phyloP scores from a whole-genome alignment of 2,797 vertebrate species.

The Phoeniculus purpureus region DNA sequence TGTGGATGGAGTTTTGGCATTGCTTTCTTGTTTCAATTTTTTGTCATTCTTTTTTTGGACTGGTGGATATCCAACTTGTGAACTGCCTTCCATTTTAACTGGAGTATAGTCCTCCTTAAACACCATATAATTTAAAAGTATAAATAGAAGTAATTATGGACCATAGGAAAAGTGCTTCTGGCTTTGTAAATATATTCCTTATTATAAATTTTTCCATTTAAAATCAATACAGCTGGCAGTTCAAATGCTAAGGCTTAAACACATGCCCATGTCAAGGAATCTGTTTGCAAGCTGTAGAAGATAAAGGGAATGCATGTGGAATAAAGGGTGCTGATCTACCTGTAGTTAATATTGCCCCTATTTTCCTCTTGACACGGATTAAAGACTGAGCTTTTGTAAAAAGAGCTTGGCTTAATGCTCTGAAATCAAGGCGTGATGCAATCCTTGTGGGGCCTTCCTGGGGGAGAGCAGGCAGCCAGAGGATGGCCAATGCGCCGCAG shows the following conservation, averaged over 20 bases:
- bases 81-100: slow-evolving; percentile 45
- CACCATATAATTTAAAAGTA: slow-evolving; percentile 11
- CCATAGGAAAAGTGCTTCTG: neutral
- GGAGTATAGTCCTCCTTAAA: slow-evolving; percentile 7
- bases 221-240: neutral
- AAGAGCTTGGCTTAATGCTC: neutral
- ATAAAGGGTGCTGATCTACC: rapidly evolving
- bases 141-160: slow-evolving; percentile 57
- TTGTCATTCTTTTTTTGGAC: neutral
- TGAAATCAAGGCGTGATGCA: neutral
- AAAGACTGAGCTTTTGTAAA: neutral
- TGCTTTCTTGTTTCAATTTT: slow-evolving; percentile 6
- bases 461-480: neutral
- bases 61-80: neutral
- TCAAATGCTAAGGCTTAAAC: neutral
- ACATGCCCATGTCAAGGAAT: neutral
- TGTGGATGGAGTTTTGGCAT: slow-evolving; percentile 28
- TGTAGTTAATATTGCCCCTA: neutral
- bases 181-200: slow-evolving; percentile 43
- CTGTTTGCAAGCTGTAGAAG: neutral
- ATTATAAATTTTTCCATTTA: neutral
- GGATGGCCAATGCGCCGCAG: neutral
- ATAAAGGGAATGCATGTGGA: rapidly evolving
- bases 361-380: neutral
- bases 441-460: neutral